Base-by-base conservation (phyloP, 2,797 vertebrate genomes). In the Danio jaintianensis region DNA sequence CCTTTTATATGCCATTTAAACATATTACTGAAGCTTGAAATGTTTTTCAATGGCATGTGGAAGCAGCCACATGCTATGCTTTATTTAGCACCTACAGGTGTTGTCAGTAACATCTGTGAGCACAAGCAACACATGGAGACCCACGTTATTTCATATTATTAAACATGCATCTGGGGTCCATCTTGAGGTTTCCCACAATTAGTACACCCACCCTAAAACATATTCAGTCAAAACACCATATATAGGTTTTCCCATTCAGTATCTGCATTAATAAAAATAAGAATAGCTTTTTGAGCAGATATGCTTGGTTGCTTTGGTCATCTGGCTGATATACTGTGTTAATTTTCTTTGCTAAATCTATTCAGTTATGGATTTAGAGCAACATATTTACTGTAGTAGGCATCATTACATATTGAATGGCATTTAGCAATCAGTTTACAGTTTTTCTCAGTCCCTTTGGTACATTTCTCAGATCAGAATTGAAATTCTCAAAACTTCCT, bases 11-110 rank as follows among this genome's bases (percentile, higher is more conserved):
- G 42, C 0, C 42, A 58, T 56, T 55, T 38, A 47, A 68, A 58
- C 7, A 38, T 48, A 68, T 58, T 58, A 40, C 22, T 40, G 42
- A 59, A 68, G 16, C 22, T 29, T 45, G 13, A 68, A 58, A 22
- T 5, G 0, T 78, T 78, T 48, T 68, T 78, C n/a, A 20, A 53
- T 8, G 53, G n/a, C 73, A 16, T 11, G 18, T 1, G 6, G 11
- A 53, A 43, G 38, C 74, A 58, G 42, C 42, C 53, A 78, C 38
- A n/a, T 40, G 75, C 7, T 36, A 20, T 59, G 12, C 36, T 68
- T 59, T 48, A 78, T 78, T 78, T 68, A 58, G 16, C 22, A 58
- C 12, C 38, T 22, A 78, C 75, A 78, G 45, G 29, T 78, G 64
- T 20, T 18, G 38, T 59, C 22, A 48, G 40, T 47, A 67, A 56